Evolutionary conservation across 2,888 invertebrate genomes (phyloP).

Genomic region (Tachina grossa): DNA sequence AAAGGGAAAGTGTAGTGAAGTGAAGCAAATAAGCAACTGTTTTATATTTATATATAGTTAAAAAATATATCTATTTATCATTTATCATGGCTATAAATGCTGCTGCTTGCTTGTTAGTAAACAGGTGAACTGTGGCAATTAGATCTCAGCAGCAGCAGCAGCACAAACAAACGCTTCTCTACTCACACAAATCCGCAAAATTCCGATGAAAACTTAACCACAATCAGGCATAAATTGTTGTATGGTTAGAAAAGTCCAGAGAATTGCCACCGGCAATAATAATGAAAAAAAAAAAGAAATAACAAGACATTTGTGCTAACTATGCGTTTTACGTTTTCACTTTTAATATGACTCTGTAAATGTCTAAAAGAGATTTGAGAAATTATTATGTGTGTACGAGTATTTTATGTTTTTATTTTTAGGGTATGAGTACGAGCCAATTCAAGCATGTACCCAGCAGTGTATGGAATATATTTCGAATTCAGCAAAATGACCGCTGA

Average conservation of each 20-base stretch:
- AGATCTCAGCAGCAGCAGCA: slow-evolving; percentile 44
- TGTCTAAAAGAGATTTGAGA: slow-evolving; percentile 55
- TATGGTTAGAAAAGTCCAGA: slow-evolving; percentile 18
- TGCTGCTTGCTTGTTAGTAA: slow-evolving; percentile 26
- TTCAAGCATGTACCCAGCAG: background rate
- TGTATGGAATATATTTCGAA: no score
- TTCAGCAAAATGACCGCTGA: no score
- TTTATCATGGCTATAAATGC: slow-evolving; percentile 33
- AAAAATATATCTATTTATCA: background rate
- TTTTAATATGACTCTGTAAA: slow-evolving; percentile 62
- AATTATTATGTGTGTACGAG: slow-evolving; percentile 17
- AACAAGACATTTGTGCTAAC: slow-evolving; percentile 65
- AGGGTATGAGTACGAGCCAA: background rate
- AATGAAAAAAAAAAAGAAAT: slow-evolving; percentile 35
- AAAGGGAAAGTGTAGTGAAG: background rate
- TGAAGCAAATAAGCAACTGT: background rate
- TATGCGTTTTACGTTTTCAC: slow-evolving; percentile 66
- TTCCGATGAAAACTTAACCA: slow-evolving; percentile 58
- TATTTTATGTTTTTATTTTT: background rate
- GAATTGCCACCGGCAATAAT: slow-evolving; percentile 6
- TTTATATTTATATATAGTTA: no score
- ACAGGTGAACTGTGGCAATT: slow-evolving; percentile 59
- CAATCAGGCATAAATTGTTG: slow-evolving; percentile 52
- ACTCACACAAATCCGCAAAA: background rate
- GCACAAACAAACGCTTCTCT: background rate